Evolutionary conservation across 2,888 invertebrate genomes (phyloP).

Genomic region (Minunthozetes semirufus): DNA sequence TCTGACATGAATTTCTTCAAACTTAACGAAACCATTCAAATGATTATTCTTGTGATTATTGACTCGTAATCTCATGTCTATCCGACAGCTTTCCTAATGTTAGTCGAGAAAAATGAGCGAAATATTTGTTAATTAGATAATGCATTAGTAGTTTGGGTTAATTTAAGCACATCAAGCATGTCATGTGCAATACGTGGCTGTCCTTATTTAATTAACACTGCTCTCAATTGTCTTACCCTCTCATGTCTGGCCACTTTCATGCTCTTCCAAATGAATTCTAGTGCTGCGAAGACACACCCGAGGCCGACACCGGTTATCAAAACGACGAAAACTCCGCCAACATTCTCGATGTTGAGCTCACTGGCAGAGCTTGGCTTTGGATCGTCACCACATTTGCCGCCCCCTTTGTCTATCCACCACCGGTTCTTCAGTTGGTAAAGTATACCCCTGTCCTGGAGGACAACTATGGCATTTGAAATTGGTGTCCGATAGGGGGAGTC

Average conservation of each 20-base stretch:
- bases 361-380: constrained; percentile 32
- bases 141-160: background rate
- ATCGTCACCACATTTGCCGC: constrained; percentile 36
- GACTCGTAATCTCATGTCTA: background rate
- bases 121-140: background rate
- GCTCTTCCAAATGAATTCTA: constrained; percentile 40
- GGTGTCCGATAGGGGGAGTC: constrained; percentile 89
- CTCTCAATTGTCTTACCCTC: constrained; percentile 30
- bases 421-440: constrained; percentile 76
- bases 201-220: too few relatives aligned
- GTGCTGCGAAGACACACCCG: constrained; percentile 39
- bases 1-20: constrained; percentile 31
- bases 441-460: constrained; percentile 88
- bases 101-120: background rate
- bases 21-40: constrained; percentile 26
- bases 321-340: constrained; percentile 43
- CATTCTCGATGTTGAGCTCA: constrained; percentile 40
- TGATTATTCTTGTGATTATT: background rate
- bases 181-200: too few relatives aligned
- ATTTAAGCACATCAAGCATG: background rate
- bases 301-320: constrained; percentile 42
- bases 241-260: constrained; percentile 39
- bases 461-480: constrained; percentile 85
- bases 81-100: background rate
- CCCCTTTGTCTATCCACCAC: constrained; percentile 77